Conservation (phyloP, 2,113 vertebrate species). For the Chaetops frenatus region DNA sequence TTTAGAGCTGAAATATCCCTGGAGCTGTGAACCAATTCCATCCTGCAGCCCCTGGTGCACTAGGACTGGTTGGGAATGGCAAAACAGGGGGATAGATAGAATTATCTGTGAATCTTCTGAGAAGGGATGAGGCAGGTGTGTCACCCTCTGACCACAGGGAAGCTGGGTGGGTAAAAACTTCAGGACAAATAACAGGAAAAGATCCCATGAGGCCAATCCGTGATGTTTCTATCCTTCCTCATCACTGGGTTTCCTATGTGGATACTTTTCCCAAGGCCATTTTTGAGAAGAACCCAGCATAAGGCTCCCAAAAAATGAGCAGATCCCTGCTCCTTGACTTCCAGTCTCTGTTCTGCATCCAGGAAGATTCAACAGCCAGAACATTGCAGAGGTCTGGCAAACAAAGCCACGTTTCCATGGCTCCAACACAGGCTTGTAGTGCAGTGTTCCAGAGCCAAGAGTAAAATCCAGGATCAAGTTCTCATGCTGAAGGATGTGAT, state of each 20-base stretch:
- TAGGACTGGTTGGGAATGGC: background rate
- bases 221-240: background rate
- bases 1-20: background rate
- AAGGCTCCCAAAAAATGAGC: background rate
- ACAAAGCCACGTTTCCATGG: background rate
- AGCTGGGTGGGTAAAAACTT: background rate
- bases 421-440: background rate
- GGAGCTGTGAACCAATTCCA: background rate
- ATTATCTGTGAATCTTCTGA: background rate
- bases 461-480: background rate
- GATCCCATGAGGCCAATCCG: background rate
- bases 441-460: background rate
- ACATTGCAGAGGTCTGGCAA: background rate
- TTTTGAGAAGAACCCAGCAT: background rate
- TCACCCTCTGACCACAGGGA: background rate
- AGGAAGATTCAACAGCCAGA: background rate
- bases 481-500: background rate
- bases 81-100: background rate
- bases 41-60: background rate
- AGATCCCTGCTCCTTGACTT: background rate
- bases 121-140: background rate
- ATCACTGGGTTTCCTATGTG: rapidly evolving
- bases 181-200: background rate
- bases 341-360: background rate
- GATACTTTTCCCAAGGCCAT: rapidly evolving